Base-by-base conservation (phyloP, 2,797 vertebrate species). In the Malurus leucopterus region DNA sequence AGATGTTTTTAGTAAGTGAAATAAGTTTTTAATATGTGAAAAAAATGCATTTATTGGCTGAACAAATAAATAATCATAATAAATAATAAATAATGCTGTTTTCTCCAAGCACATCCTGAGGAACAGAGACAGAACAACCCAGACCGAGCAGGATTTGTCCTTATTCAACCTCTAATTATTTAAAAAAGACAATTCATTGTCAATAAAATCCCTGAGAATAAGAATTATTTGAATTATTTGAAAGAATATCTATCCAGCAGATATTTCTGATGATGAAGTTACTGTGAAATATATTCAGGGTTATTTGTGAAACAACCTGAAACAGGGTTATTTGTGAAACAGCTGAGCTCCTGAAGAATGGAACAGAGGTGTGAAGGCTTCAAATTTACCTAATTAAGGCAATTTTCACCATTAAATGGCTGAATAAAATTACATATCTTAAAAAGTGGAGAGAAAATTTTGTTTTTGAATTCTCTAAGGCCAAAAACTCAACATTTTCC, bases 391-490 rank as follows among this genome's bases (percentile, higher is more conserved):
- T 30, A 70, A 58, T 40, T 13, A 65, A 59, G n/a, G 41, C 17
- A n/a, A 38, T 59, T 70, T 46, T 27, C 53, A 67, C 2, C 49
- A 27, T 49, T 70, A 67, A 86, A 70, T 27, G 11, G 34, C 24
- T 55, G 12, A 38, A 70, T 34, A 63, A 83, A 89, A 32, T 9
- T 3, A 15, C 1, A 16, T 0, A 10, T 67, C 40, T 4, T 3
- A 81, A 81, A 47, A 55, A 34, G 3, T 0, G 0, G 0, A 22
- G 15, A 20, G 1, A 81, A 2, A 79, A 55, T 4, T 51, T 47
- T 8, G 16, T 20, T 67, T 83, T 34, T 77, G n/a, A 76, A 32
- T 68, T 68, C 65, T 53, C 6, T 11, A 46, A 70, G 41, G 68
- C 9, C 0, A 81, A 51, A 68, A 40, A 9, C 8, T 9, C n/a